Evolutionary conservation across 2,888 invertebrate species (phyloP), one percentile per base, ranked within the genome.

Genomic region (Eilema caniola): DNA sequence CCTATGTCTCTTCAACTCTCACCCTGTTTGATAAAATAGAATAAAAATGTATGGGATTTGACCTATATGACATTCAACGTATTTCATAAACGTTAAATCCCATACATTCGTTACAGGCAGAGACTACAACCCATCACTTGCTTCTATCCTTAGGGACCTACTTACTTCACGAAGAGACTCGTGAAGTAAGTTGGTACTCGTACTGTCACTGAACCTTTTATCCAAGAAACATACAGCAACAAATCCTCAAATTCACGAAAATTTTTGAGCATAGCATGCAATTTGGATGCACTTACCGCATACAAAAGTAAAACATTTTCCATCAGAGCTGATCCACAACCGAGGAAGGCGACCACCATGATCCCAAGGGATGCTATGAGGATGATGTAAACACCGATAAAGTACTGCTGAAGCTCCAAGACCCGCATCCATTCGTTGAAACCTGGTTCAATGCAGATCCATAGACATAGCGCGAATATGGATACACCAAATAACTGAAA

Each of bases 311-410:
- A 69, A 0, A 96, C 94, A 82, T 97, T 97, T 89, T 98, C 98
- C 96, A 97, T 97, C 11, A 98, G 93, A 0, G 98, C 97, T n/a
- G 97, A 97, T 1, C 97, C 96, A 83, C 98, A 98, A 47, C 98
- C 98, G 65, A 98, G 90, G 90, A 98, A 97, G 0, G 98, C 96
- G 20, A 98, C 96, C 2, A 97, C 95, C 96, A 98, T 97, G 81
- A 98, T 96, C 25, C 97, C 90, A 24, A 97, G 92, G 1, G 98
- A 96, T 0, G 96, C 96, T 65, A 97, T 95, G 70, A 98, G 96
- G 75, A 98, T 96, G 74, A 99, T 96, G 89, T 98, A 98, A 81
- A 98, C 96, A 2, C 98, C 98, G 74, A 97, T 97, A 95, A 98
- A 98, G 91, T 98, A 98, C 73, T 97, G 96, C 77, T 97, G 94